A percentile compares a stretch with the other conserved stretches of the same genome.
Evolutionary conservation across 2,888 invertebrate species (phyloP).

Genomic region (Liodrosophila aerea): DNA sequence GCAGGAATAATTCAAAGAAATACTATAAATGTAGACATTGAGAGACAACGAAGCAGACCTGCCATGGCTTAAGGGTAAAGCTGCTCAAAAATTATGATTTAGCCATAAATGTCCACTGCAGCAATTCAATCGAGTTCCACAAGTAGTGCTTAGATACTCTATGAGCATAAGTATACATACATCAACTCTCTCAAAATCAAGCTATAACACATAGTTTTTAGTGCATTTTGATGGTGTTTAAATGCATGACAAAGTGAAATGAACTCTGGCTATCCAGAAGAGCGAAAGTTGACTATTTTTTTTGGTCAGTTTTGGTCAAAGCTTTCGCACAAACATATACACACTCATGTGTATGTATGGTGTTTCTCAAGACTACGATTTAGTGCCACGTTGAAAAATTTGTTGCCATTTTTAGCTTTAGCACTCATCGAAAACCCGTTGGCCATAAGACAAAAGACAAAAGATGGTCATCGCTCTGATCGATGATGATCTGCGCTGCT

Average conservation of each 20-base stretch:
- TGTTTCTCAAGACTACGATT: slow-evolving; percentile 29
- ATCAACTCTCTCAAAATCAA: too few relatives aligned
- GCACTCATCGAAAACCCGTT: slow-evolving; percentile 30
- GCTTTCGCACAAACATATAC: too few relatives aligned
- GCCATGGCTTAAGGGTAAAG: slow-evolving; percentile 34
- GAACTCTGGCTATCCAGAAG: slow-evolving; percentile 12
- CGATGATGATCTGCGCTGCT: slow-evolving; percentile 27
- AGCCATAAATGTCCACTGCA: slow-evolving; percentile 35
- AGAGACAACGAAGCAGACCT: slow-evolving; percentile 13
- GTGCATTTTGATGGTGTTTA: neutral
- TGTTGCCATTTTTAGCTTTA: slow-evolving; percentile 50
- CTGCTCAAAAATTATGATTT: slow-evolving; percentile 30
- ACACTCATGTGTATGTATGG: too few relatives aligned
- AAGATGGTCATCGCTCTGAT: slow-evolving; percentile 28
- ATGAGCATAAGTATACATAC: too few relatives aligned
- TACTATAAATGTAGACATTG: slow-evolving; percentile 47
- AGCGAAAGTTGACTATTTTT: slow-evolving; percentile 26
- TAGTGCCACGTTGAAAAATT: slow-evolving; percentile 33
- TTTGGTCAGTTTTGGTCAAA: slow-evolving; percentile 54
- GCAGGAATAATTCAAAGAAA: slow-evolving; percentile 19
- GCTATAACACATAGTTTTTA: neutral
- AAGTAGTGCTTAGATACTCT: too few relatives aligned
- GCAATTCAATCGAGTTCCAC: slow-evolving; percentile 30
- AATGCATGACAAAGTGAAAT: slow-evolving; percentile 9
- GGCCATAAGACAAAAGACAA: slow-evolving; percentile 28